These are phyloP conservation scores for Elysia crispata DNA, from an alignment of 2,888 invertebrate genomes.

Conservation along the genomic window DNA sequence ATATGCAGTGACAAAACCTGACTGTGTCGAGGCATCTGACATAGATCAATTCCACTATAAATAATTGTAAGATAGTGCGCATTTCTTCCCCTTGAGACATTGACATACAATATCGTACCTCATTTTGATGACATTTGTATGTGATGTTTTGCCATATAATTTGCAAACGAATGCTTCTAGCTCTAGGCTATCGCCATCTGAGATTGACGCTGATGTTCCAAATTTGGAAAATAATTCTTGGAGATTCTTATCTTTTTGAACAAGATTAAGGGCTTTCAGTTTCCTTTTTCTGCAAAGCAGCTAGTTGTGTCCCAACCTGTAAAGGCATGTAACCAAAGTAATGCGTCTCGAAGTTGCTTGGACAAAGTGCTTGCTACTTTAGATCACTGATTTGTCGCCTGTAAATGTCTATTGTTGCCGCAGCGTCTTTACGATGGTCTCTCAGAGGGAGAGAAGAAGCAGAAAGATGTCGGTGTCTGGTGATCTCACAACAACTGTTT, in stretches of 20 bases:
- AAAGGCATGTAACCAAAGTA: background rate
- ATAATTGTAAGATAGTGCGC: too few species aligned
- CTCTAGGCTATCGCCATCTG: too few species aligned
- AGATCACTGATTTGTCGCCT: background rate
- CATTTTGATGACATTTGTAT: background rate
- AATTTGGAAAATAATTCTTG: too few species aligned
- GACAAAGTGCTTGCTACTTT: background rate
- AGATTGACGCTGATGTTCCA: too few species aligned
- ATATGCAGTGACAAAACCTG: too few species aligned
- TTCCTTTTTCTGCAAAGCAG: background rate
- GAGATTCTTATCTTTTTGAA: too few species aligned
- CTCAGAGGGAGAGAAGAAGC: background rate
- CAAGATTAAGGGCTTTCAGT: background rate
- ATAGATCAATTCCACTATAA: too few species aligned
- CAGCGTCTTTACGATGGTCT: background rate
- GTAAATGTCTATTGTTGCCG: background rate
- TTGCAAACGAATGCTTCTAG: too few species aligned
- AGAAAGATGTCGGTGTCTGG: background rate
- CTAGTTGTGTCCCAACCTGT: constrained; percentile 1
- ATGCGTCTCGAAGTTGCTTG: background rate
- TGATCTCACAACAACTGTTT: background rate
- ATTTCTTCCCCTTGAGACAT: background rate
- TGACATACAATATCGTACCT: background rate
- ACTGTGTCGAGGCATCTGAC: too few species aligned
- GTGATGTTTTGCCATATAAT: too few species aligned